phyloP scores from a whole-genome alignment of 2,113 vertebrate genomes.

The Corynorhinus townsendii region DNA sequence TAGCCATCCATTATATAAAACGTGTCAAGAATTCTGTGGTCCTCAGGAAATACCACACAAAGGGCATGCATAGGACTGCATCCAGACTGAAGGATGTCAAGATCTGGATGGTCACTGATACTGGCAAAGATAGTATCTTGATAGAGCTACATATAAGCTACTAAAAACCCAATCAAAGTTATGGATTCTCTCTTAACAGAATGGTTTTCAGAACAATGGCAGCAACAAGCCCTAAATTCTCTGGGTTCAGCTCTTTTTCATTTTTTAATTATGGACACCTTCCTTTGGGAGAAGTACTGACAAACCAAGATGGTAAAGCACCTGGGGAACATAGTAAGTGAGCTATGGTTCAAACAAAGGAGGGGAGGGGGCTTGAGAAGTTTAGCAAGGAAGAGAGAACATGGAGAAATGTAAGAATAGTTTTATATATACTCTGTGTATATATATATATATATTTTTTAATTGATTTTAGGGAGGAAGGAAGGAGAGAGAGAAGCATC shows the following conservation, averaged over 20 bases:
- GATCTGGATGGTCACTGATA: not conserved
- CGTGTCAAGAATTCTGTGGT: not conserved
- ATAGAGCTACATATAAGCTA: not conserved
- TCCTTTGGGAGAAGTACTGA: not conserved
- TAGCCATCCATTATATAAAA: not conserved
- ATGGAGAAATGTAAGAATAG: not conserved
- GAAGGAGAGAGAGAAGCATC: too few species aligned
- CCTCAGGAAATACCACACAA: not conserved
- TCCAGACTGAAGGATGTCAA: not conserved
- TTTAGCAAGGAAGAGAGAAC: not conserved
- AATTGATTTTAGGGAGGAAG: too few species aligned
- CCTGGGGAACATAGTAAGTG: not conserved
- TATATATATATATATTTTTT: too few species aligned
- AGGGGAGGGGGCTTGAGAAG: not conserved
- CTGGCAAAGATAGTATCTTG: not conserved
- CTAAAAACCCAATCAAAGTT: not conserved
- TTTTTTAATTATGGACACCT: slow-evolving; percentile 2
- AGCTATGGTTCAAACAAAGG: not conserved
- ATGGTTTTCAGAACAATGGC: not conserved
- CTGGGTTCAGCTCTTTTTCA: not conserved
- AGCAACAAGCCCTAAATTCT: not conserved
- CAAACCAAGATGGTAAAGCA: not conserved
- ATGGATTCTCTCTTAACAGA: not conserved
- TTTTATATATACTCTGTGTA: not conserved
- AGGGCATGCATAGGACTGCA: not conserved